Base-by-base conservation (phyloP, 2,797 vertebrate genomes). In the Chaenodraco wilsoni region DNA sequence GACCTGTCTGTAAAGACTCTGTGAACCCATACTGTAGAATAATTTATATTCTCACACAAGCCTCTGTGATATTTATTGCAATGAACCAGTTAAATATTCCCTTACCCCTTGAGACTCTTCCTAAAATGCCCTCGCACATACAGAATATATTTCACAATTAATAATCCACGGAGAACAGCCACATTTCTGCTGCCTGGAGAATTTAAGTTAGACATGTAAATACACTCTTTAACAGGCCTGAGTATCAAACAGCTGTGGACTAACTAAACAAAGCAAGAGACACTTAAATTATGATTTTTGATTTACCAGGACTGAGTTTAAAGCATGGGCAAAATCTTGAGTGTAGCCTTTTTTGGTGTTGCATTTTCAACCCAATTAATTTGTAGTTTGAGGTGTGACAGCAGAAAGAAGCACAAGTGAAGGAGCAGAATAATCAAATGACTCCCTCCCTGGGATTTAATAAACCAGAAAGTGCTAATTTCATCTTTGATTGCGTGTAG, bases 391-490 rank as follows among this genome's bases (percentile, higher is more conserved):
- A 90, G 84, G 89, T 92, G 89, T 92, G 90, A 91, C 86, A 87
- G 87, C 40, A 12, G 82, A 74, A 67, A 82, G 84, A 82, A 82
- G 78, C 81, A 83, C 68, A 85, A 88, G 77, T 84, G 69, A 71
- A 89, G 78, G 71, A 85, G 82, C 84, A 81, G 85, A 85, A 88
- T 87, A 87, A 91, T 89, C 72, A 89, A 87, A 91, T 84, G 77
- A 86, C 84, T 88, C 69, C 84, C 82, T 91, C 72, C 78, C 76
- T 74, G 60, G 69, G 87, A 87, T 86, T 88, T 93, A 87, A 88
- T 89, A 90, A 91, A 88, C 78, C 87, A 89, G 81, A 91, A 91
- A 90, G 83, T 84, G 79, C 86, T 91, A 87, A 89, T 91, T 92
- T 92, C 87, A 90, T 88, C 87, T 91, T 78, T 91, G 88, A 92